These are phyloP conservation scores for Seira musarum DNA, from an alignment of 2,888 invertebrate genomes.

Conservation along the genomic window DNA sequence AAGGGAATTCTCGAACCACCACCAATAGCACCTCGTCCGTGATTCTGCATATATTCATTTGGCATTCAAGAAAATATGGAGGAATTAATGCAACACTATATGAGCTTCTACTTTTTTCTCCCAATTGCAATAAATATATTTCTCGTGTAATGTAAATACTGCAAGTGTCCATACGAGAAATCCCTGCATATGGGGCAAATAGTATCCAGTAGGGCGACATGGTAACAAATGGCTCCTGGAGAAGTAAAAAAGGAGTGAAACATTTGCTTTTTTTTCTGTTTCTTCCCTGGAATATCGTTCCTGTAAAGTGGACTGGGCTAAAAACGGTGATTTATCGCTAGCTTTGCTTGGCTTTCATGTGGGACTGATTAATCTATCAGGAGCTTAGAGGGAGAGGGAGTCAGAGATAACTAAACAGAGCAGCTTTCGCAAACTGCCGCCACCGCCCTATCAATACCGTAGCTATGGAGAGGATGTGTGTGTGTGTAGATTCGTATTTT, in stretches of 20 bases:
- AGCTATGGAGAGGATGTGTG: background rate
- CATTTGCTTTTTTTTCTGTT: background rate
- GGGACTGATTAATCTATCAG: constrained; percentile 54
- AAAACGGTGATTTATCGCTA: constrained; percentile 52
- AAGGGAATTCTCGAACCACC: too few relatives aligned
- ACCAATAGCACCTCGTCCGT: too few relatives aligned
- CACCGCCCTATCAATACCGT: background rate
- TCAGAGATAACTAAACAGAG: background rate
- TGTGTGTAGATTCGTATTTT: background rate
- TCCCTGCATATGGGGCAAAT: background rate
- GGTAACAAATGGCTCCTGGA: background rate
- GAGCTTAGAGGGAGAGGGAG: constrained; percentile 27
- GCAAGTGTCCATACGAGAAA: background rate
- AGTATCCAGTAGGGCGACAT: background rate
- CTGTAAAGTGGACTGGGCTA: background rate
- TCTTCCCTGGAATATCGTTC: background rate
- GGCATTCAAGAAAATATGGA: background rate
- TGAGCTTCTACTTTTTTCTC: background rate
- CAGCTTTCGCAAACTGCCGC: background rate
- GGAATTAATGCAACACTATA: background rate
- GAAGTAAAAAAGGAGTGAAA: background rate
- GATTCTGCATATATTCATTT: background rate
- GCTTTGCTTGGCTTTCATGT: constrained; percentile 48
- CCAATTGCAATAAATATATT: background rate
- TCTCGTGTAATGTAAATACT: background rate